Evolutionary conservation across 2,113 vertebrate species (phyloP).

Genomic region (Globicephala melas): DNA sequence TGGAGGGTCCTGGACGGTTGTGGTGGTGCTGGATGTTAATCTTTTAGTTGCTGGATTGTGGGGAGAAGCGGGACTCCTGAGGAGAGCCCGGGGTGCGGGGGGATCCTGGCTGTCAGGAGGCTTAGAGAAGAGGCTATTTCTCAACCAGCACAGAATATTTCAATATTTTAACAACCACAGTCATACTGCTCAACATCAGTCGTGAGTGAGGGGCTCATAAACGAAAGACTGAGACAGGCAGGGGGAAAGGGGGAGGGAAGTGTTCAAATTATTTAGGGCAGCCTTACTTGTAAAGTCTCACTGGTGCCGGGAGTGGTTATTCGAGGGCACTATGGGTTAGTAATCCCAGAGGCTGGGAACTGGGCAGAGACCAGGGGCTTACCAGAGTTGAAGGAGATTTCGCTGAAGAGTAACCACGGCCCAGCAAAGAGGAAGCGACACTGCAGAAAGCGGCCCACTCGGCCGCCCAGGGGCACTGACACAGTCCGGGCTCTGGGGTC

Average conservation of each 20-base stretch:
- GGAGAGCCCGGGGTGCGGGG: neutral
- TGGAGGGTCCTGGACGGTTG: neutral
- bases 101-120: neutral
- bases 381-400: constrained; percentile 93
- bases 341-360: too few relatives aligned
- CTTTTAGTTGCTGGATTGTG: neutral
- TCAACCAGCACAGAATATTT: neutral
- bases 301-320: neutral
- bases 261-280: neutral
- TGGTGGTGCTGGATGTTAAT: neutral
- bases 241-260: neutral
- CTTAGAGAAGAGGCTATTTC: neutral
- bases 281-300: neutral
- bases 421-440: constrained; percentile 92
- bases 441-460: constrained; percentile 86
- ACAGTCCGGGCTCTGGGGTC: constrained; percentile 90
- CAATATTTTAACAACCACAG: neutral
- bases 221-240: neutral
- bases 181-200: neutral
- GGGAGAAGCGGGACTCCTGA: neutral
- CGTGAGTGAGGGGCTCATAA: neutral
- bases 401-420: constrained; percentile 94
- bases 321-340: neutral
- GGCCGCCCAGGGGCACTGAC: constrained; percentile 84
- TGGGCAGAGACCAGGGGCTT: neutral